phyloP scores from a whole-genome alignment of 2,113 vertebrate genomes.

The Paracanthobrama guichenoti region DNA sequence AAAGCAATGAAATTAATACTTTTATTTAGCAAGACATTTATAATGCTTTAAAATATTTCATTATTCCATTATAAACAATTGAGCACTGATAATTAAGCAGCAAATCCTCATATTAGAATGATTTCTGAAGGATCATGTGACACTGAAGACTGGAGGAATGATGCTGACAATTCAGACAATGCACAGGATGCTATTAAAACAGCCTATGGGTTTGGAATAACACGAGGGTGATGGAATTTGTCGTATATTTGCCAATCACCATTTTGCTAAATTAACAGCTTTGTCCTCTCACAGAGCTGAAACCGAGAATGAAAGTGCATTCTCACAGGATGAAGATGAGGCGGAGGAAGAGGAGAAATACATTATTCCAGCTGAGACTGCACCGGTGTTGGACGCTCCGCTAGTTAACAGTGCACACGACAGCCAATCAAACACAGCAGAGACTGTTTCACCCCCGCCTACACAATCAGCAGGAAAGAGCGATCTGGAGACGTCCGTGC shows the following conservation, averaged over 20 bases:
- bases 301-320: constrained; percentile 44
- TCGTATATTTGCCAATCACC: not conserved
- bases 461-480: constrained; percentile 46
- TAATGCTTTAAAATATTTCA: too few relatives aligned
- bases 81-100: too few relatives aligned
- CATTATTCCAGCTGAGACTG: constrained; percentile 10
- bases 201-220: too few relatives aligned
- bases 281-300: constrained; percentile 10
- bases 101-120: too few relatives aligned
- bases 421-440: constrained; percentile 24
- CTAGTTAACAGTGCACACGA: constrained; percentile 28
- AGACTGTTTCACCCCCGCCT: not conserved
- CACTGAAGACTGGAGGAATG: too few relatives aligned
- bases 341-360: constrained; percentile 49
- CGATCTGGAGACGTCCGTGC: constrained; percentile 44
- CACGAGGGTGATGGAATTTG: not conserved
- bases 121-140: too few relatives aligned
- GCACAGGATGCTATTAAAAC: too few relatives aligned
- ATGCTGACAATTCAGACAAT: too few relatives aligned
- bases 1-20: too few relatives aligned
- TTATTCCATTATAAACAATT: too few relatives aligned
- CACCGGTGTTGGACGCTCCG: constrained; percentile 22
- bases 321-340: constrained; percentile 44
- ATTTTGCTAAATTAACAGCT: not conserved
- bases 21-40: too few relatives aligned